These are phyloP conservation scores for Sinosuthora webbiana DNA, from an alignment of 2,113 vertebrate species.

Conservation along the genomic window DNA sequence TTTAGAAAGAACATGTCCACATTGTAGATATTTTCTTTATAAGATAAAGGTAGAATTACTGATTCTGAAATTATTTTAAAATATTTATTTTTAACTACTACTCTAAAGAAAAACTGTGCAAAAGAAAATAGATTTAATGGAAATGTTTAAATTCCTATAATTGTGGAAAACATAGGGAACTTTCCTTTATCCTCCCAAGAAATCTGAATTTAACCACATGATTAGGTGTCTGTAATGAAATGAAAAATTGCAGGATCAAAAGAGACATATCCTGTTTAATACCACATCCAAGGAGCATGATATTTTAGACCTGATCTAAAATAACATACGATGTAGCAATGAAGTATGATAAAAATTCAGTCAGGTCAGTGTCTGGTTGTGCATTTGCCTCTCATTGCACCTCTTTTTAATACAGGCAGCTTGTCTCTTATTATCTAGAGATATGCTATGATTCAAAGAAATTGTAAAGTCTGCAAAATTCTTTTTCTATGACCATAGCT, in stretches of 20 bases:
- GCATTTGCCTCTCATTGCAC: neutral
- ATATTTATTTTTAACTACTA: neutral
- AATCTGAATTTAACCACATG: neutral
- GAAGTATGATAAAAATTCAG: neutral
- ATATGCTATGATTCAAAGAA: neutral
- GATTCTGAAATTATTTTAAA: neutral
- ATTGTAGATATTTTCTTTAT: neutral
- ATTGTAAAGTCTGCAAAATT: neutral
- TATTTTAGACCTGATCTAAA: neutral
- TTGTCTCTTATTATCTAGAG: neutral
- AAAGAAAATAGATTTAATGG: neutral
- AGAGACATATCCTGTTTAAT: neutral
- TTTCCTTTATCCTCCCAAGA: neutral
- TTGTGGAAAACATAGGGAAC: neutral
- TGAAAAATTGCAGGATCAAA: neutral
- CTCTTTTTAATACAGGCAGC: neutral
- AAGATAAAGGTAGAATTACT: neutral
- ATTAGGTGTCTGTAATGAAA: neutral
- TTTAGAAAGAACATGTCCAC: neutral
- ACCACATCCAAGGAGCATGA: neutral
- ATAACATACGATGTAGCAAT: neutral
- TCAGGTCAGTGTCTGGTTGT: neutral
- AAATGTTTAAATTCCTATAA: neutral
- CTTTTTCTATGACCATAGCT: neutral
- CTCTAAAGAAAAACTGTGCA: neutral